A percentile compares a stretch with the other conserved stretches of the same genome.
Evolutionary conservation across 2,113 vertebrate genomes (phyloP).

Genomic region (Eira barbara): DNA sequence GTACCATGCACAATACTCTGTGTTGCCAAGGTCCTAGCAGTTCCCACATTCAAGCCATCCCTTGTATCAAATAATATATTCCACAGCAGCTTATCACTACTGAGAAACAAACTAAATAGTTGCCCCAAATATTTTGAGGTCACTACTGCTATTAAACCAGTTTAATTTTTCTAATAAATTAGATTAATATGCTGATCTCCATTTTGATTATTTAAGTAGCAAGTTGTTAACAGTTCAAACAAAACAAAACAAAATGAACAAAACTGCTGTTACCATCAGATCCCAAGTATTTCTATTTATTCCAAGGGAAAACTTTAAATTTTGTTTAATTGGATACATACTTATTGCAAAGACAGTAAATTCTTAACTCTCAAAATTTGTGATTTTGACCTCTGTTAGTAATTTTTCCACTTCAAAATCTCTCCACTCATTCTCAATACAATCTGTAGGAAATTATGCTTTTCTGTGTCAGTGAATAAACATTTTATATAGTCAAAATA

Average conservation of each 20-base stretch:
- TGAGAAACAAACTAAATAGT: not conserved
- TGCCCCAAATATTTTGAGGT: not conserved
- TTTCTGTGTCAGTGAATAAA: not conserved
- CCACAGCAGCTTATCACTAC: not conserved
- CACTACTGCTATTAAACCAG: not conserved
- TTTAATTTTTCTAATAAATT: not conserved
- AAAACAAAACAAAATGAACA: not conserved
- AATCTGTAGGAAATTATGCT: not conserved
- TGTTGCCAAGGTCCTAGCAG: not conserved
- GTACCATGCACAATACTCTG: no score
- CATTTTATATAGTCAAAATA: not conserved
- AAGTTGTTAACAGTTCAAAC: not conserved
- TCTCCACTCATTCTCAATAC: not conserved
- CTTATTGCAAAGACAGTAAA: not conserved
- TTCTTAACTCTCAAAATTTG: not conserved
- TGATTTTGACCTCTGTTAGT: not conserved
- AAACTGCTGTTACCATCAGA: not conserved
- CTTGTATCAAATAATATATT: not conserved
- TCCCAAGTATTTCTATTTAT: not conserved
- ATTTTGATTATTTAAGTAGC: not conserved
- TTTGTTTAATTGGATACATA: not conserved
- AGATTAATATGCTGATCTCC: not conserved
- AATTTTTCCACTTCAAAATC: not conserved
- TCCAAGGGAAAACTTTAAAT: not conserved
- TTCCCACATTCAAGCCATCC: not conserved